Conservation (phyloP, 2,113 vertebrate species). For the Neotragus pygmaeus region DNA sequence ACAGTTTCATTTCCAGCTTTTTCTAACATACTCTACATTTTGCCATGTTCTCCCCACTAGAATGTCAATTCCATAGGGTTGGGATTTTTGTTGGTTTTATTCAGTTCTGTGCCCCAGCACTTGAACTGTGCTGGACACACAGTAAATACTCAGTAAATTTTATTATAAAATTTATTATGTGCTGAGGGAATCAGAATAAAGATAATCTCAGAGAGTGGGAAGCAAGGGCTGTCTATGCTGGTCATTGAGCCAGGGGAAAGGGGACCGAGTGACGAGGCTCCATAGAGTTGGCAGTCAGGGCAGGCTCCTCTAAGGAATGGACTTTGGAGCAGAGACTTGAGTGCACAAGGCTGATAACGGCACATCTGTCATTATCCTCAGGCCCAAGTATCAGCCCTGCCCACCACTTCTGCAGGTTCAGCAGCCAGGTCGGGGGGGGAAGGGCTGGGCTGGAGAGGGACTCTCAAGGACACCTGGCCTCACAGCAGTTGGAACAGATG, state of each 20-base stretch:
- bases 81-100: background rate
- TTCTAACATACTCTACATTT: background rate
- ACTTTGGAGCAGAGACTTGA: background rate
- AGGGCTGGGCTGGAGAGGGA: background rate
- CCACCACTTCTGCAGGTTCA: background rate
- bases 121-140: background rate
- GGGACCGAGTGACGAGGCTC: rapidly evolving
- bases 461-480: background rate
- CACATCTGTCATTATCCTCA: too few relatives aligned
- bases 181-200: background rate
- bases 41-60: background rate
- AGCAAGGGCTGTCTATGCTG: background rate
- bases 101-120: background rate
- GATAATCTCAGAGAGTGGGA: too few relatives aligned
- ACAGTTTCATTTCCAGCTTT: background rate
- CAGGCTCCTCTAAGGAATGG: background rate
- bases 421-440: too few relatives aligned
- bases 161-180: background rate
- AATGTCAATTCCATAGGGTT: background rate
- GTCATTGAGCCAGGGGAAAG: background rate
- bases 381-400: background rate
- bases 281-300: background rate
- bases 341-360: background rate
- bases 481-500: background rate
- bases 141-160: background rate